phyloP scores from a whole-genome alignment of 1,140 invertebrate genomes.

The Bombus breviceps region DNA sequence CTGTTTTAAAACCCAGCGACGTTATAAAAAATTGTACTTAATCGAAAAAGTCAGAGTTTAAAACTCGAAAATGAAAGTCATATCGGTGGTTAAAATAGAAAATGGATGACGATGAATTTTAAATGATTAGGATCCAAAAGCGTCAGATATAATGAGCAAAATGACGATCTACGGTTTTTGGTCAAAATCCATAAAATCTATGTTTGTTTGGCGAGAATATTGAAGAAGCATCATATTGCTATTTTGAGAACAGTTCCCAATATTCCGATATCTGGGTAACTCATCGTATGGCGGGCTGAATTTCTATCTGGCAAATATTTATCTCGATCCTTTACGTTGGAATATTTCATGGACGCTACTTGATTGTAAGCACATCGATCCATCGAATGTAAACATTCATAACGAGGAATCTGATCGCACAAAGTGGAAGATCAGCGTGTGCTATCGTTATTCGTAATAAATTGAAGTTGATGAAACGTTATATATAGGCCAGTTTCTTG shows the following conservation, averaged over 20 bases:
- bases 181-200: neutral
- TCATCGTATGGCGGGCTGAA: neutral
- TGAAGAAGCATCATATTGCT: neutral
- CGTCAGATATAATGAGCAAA: too few species aligned
- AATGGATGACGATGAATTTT: too few species aligned
- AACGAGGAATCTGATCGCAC: neutral
- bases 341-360: conserved; percentile 8
- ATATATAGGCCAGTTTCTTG: too few species aligned
- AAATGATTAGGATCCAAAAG: too few species aligned
- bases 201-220: neutral
- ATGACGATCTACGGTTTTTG: too few species aligned
- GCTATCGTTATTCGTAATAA: neutral
- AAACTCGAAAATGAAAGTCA: neutral
- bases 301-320: conserved; percentile 36
- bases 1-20: too few species aligned
- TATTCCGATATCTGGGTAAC: conserved; percentile 6
- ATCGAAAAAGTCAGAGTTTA: neutral
- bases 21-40: too few species aligned
- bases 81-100: too few species aligned
- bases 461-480: neutral
- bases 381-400: conserved; percentile 16
- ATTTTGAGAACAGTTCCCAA: conserved; percentile 1
- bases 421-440: neutral
- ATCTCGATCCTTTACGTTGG: conserved; percentile 6
- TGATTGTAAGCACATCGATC: conserved; percentile 10